Evolutionary conservation across 2,888 invertebrate genomes (phyloP), one percentile per base, ranked within the genome.

Genomic region (Sminthurinus aureus): DNA sequence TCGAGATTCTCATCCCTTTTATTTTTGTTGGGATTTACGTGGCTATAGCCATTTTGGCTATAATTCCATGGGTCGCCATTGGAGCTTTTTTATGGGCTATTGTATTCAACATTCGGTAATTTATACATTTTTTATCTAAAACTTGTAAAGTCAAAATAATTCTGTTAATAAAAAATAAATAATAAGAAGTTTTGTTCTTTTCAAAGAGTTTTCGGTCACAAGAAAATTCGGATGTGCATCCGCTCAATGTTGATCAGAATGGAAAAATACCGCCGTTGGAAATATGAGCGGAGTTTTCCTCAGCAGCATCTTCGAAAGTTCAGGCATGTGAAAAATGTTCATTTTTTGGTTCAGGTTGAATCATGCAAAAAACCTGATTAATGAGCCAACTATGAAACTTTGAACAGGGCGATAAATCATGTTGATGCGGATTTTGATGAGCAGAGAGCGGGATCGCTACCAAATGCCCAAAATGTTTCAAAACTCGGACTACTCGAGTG

Each of bases 201-300:
- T 81, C 3, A 38, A 38, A 51, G 80, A 15, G n/a, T 58, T 24
- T 11, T 81, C 0, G 80, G 73, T 38, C 73, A 81, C 22, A 52
- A 24, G 3, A 52, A 38, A 74, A 71, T 81, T 18, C 73, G 80
- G 0, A 73, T 52, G 73, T 13, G 11, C 15, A 73, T 81, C 20
- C 50, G 80, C 3, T 51, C 80, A 9, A 1, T 73, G 9, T 20
- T 81, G 6, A 81, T 81, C 18, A n/a, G 26, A 12, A 24, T 52
- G 51, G 83, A 83, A 74, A 71, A 79, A n/a, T n/a, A 22, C 11
- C 71, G 79, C 8, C 78, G 83, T 0, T 83, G 83, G 83, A 78
- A 79, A 51, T 79, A 78, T 22, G 77, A 77, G 26, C 52, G 67
- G 0, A n/a, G 64, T 4, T 83, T 38, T 74, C 83, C 79, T 0